Conservation (phyloP, 2,888 invertebrate genomes). For the Calliopum simillimum region DNA sequence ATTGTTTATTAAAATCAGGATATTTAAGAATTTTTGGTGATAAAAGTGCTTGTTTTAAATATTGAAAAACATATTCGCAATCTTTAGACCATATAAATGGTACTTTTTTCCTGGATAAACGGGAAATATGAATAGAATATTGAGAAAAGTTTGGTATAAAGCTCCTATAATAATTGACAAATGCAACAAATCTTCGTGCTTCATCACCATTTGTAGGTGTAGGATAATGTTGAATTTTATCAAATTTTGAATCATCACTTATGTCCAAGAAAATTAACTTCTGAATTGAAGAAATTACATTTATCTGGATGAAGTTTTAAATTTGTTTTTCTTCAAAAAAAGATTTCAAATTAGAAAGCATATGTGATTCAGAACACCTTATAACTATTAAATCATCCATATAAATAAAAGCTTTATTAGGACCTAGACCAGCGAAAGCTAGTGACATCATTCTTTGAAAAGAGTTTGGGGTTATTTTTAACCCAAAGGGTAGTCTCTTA, state of each 20-base stretch:
- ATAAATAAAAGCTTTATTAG: constrained; percentile 45
- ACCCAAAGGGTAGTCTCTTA: constrained; percentile 46
- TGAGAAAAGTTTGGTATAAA: too few relatives aligned
- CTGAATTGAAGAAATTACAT: constrained; percentile 41
- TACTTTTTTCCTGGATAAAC: constrained; percentile 33
- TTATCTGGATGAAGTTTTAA: constrained; percentile 43
- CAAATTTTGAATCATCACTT: constrained; percentile 32
- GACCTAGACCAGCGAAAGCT: constrained; percentile 43
- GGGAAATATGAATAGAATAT: too few relatives aligned
- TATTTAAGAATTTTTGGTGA: constrained; percentile 35
- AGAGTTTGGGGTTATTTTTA: constrained; percentile 45
- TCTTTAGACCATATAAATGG: constrained; percentile 36
- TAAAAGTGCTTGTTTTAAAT: constrained; percentile 29
- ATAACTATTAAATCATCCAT: constrained; percentile 48
- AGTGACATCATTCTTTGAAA: constrained; percentile 49
- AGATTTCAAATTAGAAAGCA: constrained; percentile 44
- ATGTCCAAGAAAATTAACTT: constrained; percentile 42
- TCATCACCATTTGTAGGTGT: constrained; percentile 4
- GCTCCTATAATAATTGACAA: constrained; percentile 37
- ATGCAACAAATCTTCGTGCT: constrained; percentile 33
- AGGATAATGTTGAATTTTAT: constrained; percentile 30
- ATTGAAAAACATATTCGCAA: constrained; percentile 37
- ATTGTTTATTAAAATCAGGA: constrained; percentile 39
- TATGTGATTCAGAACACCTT: too few relatives aligned
- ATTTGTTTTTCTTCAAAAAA: constrained; percentile 28